phyloP scores from a whole-genome alignment of 2,797 vertebrate species.

The Taeniopygia guttata region DNA sequence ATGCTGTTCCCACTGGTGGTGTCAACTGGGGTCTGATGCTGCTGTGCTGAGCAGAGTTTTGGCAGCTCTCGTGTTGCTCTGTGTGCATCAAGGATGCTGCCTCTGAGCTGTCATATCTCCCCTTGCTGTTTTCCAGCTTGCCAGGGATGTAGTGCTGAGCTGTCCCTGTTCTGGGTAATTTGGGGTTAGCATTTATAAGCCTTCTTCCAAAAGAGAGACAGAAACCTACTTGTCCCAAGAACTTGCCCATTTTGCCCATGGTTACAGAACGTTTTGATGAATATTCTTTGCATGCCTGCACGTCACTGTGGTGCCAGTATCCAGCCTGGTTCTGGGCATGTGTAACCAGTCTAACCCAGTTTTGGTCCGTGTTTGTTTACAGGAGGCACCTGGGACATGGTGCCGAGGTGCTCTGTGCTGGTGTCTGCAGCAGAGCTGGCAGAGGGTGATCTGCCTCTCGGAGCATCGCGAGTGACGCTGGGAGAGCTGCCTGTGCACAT shows the following conservation, averaged over 20 bases:
- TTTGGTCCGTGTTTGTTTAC: neutral
- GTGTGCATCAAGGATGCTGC: fast-evolving
- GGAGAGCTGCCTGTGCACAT: neutral
- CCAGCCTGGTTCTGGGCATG: neutral
- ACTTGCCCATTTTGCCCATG: fast-evolving
- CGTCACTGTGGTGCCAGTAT: neutral
- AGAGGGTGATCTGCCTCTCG: fast-evolving
- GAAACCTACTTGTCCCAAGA: neutral
- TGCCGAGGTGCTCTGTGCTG: neutral
- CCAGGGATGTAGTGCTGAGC: neutral
- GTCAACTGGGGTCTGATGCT: neutral
- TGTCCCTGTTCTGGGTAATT: neutral
- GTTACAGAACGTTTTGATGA: neutral
- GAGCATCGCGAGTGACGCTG: fast-evolving
- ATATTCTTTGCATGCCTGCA: neutral
- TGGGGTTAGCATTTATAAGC: neutral
- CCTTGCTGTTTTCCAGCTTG: neutral
- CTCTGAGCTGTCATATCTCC: neutral
- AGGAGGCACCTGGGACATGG: neutral
- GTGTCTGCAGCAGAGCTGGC: neutral
- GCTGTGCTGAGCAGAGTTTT: neutral
- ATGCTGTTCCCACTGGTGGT: neutral
- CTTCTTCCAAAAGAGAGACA: neutral
- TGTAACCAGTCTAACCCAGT: neutral
- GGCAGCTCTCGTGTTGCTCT: neutral